A percentile compares a stretch with the other conserved stretches of the same genome.
These are phyloP conservation scores for Cassiopea xamachana DNA, from an alignment of 30 jellyfish, hydroid and myxozoan species.

Conservation along the genomic window DNA sequence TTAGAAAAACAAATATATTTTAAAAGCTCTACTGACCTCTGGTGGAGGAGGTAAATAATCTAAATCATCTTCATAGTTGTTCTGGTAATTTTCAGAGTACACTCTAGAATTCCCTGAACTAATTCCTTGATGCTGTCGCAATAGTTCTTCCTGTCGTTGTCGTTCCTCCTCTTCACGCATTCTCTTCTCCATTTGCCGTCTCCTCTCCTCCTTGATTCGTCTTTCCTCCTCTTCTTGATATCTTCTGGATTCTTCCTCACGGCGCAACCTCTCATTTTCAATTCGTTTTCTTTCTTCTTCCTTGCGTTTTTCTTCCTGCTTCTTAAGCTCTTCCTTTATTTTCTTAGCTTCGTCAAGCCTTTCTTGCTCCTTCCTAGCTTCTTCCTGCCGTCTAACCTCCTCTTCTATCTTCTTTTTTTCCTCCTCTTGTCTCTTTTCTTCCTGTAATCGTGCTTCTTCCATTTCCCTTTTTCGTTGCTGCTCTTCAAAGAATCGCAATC, in stretches of 20 bases:
- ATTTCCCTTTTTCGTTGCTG: slow-evolving; percentile 15
- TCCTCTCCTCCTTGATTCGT: slow-evolving; percentile 17
- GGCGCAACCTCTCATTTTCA: slow-evolving; percentile 42
- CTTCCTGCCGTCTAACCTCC: slow-evolving; percentile 12
- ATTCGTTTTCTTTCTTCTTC: slow-evolving; percentile 45
- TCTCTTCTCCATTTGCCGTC: slow-evolving; percentile 13
- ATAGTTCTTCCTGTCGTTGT: no score
- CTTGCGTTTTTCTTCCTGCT: slow-evolving; percentile 50
- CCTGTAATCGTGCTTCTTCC: slow-evolving; percentile 20
- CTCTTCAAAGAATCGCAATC: slow-evolving; percentile 2
- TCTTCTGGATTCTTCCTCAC: slow-evolving; percentile 2
- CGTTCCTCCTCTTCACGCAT: no score
- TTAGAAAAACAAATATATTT: no score
- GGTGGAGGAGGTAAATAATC: slow-evolving; percentile 98
- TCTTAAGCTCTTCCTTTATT: slow-evolving; percentile 38
- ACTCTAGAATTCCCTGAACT: no score
- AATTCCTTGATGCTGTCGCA: no score
- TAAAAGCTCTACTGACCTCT: slow-evolving; percentile 60
- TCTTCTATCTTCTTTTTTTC: slow-evolving; percentile 7
- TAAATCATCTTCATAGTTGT: slow-evolving; percentile 49
- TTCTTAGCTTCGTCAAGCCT: slow-evolving; percentile 10
- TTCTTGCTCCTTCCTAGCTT: slow-evolving; percentile 23
- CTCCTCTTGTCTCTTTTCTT: slow-evolving; percentile 22
- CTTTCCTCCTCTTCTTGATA: slow-evolving; percentile 51
- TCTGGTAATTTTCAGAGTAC: slow-evolving; percentile 5